Conservation (phyloP, 2,888 invertebrate genomes). For the Synanthedon tipuliformis region DNA sequence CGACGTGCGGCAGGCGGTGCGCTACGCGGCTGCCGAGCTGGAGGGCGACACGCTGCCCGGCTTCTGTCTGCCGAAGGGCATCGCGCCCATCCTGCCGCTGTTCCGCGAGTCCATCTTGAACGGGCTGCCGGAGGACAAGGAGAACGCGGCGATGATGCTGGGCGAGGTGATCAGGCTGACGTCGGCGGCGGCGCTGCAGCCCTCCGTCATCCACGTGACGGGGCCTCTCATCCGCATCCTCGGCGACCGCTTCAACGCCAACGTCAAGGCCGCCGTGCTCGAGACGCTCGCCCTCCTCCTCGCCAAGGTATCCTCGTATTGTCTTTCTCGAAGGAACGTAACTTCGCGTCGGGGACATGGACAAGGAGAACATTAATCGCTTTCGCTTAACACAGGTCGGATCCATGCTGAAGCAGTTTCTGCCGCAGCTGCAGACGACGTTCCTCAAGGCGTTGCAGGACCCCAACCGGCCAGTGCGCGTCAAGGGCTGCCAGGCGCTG, state of each 20-base stretch:
- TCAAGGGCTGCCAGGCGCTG: conserved; percentile 90
- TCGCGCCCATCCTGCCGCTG: conserved; percentile 92
- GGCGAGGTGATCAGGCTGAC: conserved; percentile 86
- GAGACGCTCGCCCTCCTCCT: conserved; percentile 94
- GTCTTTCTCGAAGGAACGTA: not conserved
- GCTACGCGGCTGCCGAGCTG: conserved; percentile 88
- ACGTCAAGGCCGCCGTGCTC: conserved; percentile 95
- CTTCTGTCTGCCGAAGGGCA: conserved; percentile 94
- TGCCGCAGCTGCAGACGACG: conserved; percentile 98
- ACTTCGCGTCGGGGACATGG: conserved; percentile 5
- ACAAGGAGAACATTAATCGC: not conserved
- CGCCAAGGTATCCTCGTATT: conserved; percentile 75
- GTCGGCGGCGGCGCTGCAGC: conserved; percentile 88
- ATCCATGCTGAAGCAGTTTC: conserved; percentile 94
- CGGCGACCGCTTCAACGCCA: conserved; percentile 93
- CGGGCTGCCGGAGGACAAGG: conserved; percentile 95
- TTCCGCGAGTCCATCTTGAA: conserved; percentile 97
- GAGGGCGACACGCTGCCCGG: conserved; percentile 84
- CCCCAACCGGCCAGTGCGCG: conserved; percentile 85
- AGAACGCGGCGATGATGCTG: conserved; percentile 92
- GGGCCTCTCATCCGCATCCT: conserved; percentile 98
- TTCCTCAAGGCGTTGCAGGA: conserved; percentile 96
- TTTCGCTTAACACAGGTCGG: conserved; percentile 75
- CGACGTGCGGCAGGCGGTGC: conserved; percentile 92
- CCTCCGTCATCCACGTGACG: conserved; percentile 96